A percentile compares a stretch with the other conserved stretches of the same genome.
These are phyloP conservation scores for Haliclona indistincta DNA, from an alignment of 37 sponge, comb jelly and placozoan species.

Conservation along the genomic window DNA sequence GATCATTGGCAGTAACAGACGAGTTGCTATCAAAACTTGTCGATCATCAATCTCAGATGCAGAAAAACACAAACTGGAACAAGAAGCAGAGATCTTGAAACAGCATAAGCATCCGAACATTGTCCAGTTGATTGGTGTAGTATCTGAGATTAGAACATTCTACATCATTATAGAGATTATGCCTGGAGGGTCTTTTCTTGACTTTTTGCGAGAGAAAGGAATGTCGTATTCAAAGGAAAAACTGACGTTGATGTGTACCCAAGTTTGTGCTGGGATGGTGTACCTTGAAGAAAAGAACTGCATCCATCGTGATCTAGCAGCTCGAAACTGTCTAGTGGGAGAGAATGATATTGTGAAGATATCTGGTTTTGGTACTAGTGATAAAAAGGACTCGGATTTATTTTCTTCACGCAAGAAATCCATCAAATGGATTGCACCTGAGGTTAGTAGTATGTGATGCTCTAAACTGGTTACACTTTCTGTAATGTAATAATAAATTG, in stretches of 20 bases:
- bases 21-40: slow-evolving; percentile 90
- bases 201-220: slow-evolving; percentile 82
- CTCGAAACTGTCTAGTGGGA: slow-evolving; percentile 76
- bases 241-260: slow-evolving; percentile 56
- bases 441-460: slow-evolving; percentile 27
- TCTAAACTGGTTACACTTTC: too few species aligned
- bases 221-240: slow-evolving; percentile 30
- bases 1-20: slow-evolving; percentile 6
- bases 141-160: slow-evolving; percentile 82
- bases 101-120: slow-evolving; percentile 95
- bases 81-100: slow-evolving; percentile 91
- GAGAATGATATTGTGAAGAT: slow-evolving; percentile 69
- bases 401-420: slow-evolving; percentile 70
- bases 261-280: slow-evolving; percentile 80
- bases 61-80: slow-evolving; percentile 76
- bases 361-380: slow-evolving; percentile 83
- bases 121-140: slow-evolving; percentile 87
- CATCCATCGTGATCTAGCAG: slow-evolving; percentile 85
- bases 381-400: slow-evolving; percentile 73
- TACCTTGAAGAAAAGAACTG: slow-evolving; percentile 72
- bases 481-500: too few species aligned
- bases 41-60: slow-evolving; percentile 58
- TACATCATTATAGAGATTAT: slow-evolving; percentile 97
- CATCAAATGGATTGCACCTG: slow-evolving; percentile 88
- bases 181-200: slow-evolving; percentile 86